Conservation (phyloP, 2,113 vertebrate genomes). For the Gymnocephalus cernua region DNA sequence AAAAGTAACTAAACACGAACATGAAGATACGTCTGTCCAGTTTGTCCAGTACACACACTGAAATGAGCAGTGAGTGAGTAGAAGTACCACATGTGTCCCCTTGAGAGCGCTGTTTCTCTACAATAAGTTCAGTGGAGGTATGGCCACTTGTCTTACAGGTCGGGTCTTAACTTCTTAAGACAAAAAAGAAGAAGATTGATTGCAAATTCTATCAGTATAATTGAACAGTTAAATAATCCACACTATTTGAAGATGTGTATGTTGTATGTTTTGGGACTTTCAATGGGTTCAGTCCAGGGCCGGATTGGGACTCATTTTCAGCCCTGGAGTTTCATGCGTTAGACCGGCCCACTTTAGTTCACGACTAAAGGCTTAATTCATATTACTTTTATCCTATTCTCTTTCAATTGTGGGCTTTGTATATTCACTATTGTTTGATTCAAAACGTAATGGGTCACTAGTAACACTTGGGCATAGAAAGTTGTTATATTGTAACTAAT, state of each 20-base stretch:
- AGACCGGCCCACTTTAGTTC: too few relatives aligned
- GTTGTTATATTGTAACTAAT: too few relatives aligned
- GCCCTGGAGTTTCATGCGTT: too few relatives aligned
- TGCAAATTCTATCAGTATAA: background rate
- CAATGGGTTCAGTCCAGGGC: background rate
- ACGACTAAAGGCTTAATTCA: too few relatives aligned
- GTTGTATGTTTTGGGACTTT: background rate
- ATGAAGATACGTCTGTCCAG: background rate
- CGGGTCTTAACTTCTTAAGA: background rate
- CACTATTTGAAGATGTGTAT: background rate
- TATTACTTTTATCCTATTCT: too few relatives aligned
- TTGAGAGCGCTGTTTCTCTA: constrained; percentile 17
- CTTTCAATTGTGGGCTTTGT: too few relatives aligned
- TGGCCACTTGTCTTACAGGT: background rate
- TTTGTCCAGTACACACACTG: too few relatives aligned
- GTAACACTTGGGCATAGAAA: too few relatives aligned
- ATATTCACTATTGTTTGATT: too few relatives aligned
- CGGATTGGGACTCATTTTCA: too few relatives aligned
- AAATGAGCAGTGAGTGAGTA: background rate
- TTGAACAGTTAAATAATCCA: background rate
- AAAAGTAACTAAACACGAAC: background rate
- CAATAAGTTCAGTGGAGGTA: background rate
- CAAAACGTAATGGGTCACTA: too few relatives aligned
- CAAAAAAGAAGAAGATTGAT: background rate
- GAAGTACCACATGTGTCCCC: constrained; percentile 39